phyloP scores from a whole-genome alignment of 23 tunicate genomes.

The Ciona savignyi region DNA sequence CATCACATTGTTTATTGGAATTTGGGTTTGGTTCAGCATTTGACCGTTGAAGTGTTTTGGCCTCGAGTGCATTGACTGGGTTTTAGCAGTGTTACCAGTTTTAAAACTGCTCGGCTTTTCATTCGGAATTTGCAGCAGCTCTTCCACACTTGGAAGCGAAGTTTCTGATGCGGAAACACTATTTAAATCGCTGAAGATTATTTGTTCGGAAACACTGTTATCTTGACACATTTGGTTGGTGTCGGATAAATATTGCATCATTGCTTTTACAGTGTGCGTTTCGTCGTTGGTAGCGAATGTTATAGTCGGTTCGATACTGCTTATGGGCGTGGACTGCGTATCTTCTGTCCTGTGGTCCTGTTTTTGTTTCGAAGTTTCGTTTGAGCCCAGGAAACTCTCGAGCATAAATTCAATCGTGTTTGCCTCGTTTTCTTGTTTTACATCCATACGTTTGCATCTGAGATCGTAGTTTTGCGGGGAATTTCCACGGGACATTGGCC shows the following conservation, averaged over 20 bases:
- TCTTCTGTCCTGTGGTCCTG: too few species aligned
- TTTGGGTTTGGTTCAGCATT: not conserved
- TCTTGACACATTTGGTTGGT: constrained; percentile 1
- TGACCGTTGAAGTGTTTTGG: not conserved
- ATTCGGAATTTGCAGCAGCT: constrained; percentile 17
- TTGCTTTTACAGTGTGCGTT: constrained; percentile 27
- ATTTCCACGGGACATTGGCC: too few species aligned
- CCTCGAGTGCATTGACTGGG: too few species aligned
- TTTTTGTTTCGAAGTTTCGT: too few species aligned
- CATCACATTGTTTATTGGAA: not conserved
- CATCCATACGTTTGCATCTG: too few species aligned
- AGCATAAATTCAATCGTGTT: too few species aligned
- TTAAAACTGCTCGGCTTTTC: constrained; percentile 25
- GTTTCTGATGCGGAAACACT: too few species aligned
- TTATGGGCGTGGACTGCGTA: too few species aligned
- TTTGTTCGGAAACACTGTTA: not conserved
- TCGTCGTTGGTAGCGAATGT: not conserved
- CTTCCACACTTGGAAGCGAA: constrained; percentile 49
- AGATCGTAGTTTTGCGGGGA: too few species aligned
- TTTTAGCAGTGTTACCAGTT: not conserved
- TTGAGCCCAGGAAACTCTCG: too few species aligned
- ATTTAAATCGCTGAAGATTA: too few species aligned
- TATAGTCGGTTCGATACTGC: constrained; percentile 56
- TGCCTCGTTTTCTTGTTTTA: not conserved
- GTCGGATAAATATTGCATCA: constrained; percentile 33